These are phyloP conservation scores for Chaitophorus viminalis DNA, from an alignment of 2,888 invertebrate genomes.

Conservation along the genomic window DNA sequence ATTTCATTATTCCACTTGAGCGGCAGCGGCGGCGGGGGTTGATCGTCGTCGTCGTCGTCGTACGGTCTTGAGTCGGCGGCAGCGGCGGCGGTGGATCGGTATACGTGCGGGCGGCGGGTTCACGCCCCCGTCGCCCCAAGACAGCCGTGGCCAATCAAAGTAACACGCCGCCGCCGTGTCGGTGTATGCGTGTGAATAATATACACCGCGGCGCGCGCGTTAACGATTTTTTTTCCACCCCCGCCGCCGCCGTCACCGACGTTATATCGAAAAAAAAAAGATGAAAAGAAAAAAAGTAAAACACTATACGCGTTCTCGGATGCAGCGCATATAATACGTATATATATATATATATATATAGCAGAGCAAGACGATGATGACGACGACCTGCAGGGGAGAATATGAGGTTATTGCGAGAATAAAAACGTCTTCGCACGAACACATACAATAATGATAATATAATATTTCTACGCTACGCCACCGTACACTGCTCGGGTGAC, in stretches of 20 bases:
- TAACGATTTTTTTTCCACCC: conserved; percentile 53
- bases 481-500: not conserved
- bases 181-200: conserved; percentile 60
- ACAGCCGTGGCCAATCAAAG: conserved; percentile 61
- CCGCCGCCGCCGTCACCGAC: not conserved
- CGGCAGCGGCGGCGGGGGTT: conserved; percentile 32
- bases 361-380: no score
- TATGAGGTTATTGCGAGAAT: not conserved
- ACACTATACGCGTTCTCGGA: not conserved
- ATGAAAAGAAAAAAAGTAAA: no score
- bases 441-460: not conserved
- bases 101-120: conserved; percentile 40
- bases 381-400: not conserved
- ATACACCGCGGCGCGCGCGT: conserved; percentile 51
- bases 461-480: not conserved
- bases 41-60: conserved; percentile 44
- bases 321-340: not conserved
- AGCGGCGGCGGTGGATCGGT: conserved; percentile 11
- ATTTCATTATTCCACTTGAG: conserved; percentile 61
- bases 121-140: conserved; percentile 61
- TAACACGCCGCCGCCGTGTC: conserved; percentile 58
- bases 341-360: no score
- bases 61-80: not conserved
- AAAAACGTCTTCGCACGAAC: not conserved
- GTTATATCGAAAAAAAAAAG: no score